Evolutionary conservation across 30 jellyfish, hydroid and myxozoan species (phyloP).

Genomic region (Turritopsis dohrnii): DNA sequence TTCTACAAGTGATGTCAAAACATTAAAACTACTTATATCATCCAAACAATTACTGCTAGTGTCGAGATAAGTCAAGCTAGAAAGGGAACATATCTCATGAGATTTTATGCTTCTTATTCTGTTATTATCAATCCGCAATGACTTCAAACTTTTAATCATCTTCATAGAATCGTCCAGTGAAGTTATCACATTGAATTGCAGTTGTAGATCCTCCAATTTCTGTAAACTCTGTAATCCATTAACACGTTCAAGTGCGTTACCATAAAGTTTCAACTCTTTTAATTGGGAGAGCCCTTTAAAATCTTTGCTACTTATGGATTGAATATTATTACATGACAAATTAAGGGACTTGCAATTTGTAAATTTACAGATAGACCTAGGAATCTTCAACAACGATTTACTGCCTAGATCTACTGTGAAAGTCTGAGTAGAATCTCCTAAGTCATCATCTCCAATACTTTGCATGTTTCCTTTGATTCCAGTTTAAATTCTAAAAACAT

Average conservation of each 20-base stretch:
- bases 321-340: slow-evolving; percentile 31
- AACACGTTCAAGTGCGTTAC: slow-evolving; percentile 13
- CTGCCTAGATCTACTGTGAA: slow-evolving; percentile 19
- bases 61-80: slow-evolving; percentile 16
- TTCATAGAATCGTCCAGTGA: background rate
- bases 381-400: background rate
- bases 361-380: background rate
- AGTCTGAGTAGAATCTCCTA: background rate
- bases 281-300: background rate
- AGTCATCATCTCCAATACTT: background rate
- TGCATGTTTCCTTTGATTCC: background rate
- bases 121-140: slow-evolving; percentile 28
- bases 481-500: background rate
- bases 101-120: background rate
- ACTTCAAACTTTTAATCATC: slow-evolving; percentile 8
- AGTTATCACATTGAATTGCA: slow-evolving; percentile 25
- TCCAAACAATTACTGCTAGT: slow-evolving; percentile 9
- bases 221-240: background rate
- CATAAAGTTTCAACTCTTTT: slow-evolving; percentile 13
- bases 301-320: background rate
- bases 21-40: slow-evolving; percentile 5
- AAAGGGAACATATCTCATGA: slow-evolving; percentile 20
- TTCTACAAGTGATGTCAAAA: slow-evolving; percentile 21
- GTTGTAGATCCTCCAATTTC: slow-evolving; percentile 20
- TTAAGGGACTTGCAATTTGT: slow-evolving; percentile 16